Percentiles rank a stretch among this genome's conserved stretches.
These are phyloP conservation scores for Fratercula arctica DNA, from an alignment of 2,797 vertebrate species.

Conservation along the genomic window DNA sequence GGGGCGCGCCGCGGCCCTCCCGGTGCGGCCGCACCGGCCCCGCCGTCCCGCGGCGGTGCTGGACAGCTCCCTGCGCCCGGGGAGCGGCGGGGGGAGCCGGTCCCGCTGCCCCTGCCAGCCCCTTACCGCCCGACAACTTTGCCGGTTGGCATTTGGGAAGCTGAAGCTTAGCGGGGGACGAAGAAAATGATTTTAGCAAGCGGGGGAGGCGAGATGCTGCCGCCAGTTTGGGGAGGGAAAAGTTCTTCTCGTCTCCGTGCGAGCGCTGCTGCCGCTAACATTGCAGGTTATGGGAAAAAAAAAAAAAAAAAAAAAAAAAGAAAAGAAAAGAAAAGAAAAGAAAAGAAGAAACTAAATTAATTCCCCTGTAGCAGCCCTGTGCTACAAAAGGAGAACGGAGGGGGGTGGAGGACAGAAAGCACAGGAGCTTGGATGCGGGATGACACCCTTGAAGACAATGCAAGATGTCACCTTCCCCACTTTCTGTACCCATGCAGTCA, in stretches of 20 bases:
- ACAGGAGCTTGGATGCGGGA: not conserved
- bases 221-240: not conserved
- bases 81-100: accelerated
- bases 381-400: not conserved
- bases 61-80: slow-evolving; percentile 70
- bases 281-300: accelerated
- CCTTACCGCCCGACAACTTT: not conserved
- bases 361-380: not conserved
- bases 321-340: no score
- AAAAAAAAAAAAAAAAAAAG: no score
- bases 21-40: not conserved
- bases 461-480: not conserved
- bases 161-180: not conserved
- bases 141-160: not conserved
- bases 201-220: not conserved
- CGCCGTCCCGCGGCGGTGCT: slow-evolving; percentile 21
- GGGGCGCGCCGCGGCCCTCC: not conserved
- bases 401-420: not conserved
- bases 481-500: not conserved
- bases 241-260: not conserved
- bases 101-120: not conserved
- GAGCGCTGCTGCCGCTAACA: accelerated
- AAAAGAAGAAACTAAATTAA: not conserved
- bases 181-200: accelerated
- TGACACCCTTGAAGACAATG: not conserved